Evolutionary conservation across 2,888 invertebrate genomes (phyloP).

Genomic region (Smittia sp.): DNA sequence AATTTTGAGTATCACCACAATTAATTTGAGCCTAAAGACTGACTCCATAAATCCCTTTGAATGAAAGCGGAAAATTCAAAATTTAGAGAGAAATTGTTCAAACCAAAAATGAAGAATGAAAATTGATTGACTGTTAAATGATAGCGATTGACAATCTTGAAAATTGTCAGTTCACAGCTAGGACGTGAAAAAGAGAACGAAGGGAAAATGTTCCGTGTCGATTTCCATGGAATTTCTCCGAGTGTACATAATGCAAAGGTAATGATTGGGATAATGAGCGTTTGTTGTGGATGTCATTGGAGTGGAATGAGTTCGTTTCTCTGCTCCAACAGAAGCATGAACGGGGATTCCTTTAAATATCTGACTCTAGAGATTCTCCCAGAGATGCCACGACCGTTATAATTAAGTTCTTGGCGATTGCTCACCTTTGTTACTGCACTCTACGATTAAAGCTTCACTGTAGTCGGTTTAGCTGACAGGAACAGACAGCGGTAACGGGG

Average conservation of each 20-base stretch:
- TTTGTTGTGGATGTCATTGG: background rate
- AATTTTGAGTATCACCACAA: constrained; percentile 1
- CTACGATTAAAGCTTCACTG: no score
- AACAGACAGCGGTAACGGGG: background rate
- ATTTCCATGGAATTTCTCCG: constrained; percentile 12
- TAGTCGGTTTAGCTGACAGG: no score
- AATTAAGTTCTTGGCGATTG: no score
- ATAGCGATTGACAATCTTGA: constrained; percentile 40
- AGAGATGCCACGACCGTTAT: no score
- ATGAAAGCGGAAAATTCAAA: background rate
- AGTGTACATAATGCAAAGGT: background rate
- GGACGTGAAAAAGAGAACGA: background rate
- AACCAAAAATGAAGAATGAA: background rate
- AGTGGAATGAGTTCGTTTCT: background rate
- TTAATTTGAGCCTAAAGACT: background rate
- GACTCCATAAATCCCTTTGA: background rate
- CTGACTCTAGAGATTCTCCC: no score
- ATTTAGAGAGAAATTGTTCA: background rate
- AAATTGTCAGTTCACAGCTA: constrained; percentile 23
- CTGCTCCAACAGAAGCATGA: no score
- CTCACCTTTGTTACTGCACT: no score
- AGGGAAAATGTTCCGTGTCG: background rate
- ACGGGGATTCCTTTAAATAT: no score
- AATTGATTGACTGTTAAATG: constrained; percentile 40
- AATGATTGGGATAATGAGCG: constrained; percentile 6